Evolutionary conservation across 2,888 invertebrate genomes (phyloP), one percentile per base, ranked within the genome.

Genomic region (Drosophila affinis): DNA sequence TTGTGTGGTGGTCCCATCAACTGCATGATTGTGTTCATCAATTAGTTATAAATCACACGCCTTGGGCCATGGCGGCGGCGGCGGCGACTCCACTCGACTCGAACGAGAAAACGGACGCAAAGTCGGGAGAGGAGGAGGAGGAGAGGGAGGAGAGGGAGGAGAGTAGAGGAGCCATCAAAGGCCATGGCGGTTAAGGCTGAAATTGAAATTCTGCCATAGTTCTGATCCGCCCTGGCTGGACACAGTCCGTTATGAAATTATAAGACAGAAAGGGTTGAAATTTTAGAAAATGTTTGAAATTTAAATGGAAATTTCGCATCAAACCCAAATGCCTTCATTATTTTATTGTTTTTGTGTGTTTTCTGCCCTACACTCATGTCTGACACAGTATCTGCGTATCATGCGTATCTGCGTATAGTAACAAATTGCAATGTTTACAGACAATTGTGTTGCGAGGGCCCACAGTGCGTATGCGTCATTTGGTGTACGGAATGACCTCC

Each of bases 21-120:
- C 69, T 86, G 67, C 53, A 64, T 61, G 58, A 77, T 87, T 87
- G 69, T 81, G 84, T 74, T 87, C 76, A 72, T 84, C 69, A 81
- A 84, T 87, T 81, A 81, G 81, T 67, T 81, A 81, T 78, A 73
- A 83, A 83, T 84, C 81, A 81, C 60, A 81, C 71, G 73, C 65
- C 51, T 57, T 65, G 55, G 62, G 62, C 39, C 62, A 47, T 57
- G 46, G 24, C 61, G 32, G 24, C 61, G 32, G 24, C 61, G 32
- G 21, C 61, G 32, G 29, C 34, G 48, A 47, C 39, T 32, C 39
- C 46, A 39, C 54, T 64, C 47, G 53, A 62, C 53, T 58, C 48
- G 61, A 57, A 57, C 49, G 51, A 51, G 57, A 18, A 34, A 69
- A 29, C 45, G 46, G 46, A n/a, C n/a, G 9, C 18, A 3, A 9